Evolutionary conservation across 2,888 invertebrate species (phyloP).

Genomic region (Hypselothyrea guttata): DNA sequence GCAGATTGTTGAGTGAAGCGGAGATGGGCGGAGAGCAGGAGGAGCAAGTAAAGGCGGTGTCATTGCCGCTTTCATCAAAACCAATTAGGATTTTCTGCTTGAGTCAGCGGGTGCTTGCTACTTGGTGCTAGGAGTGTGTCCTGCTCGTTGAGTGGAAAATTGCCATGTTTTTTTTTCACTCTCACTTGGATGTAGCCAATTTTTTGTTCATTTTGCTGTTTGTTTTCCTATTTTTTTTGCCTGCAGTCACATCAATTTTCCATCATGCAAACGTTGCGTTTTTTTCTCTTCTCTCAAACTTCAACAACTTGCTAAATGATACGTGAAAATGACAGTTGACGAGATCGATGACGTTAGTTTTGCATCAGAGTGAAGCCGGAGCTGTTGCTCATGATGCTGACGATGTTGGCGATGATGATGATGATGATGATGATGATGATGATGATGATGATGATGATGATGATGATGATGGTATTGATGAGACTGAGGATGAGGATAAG

Average conservation of each 20-base stretch:
- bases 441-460: slow-evolving; percentile 22
- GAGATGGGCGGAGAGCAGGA: background rate
- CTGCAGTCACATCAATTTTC: slow-evolving; percentile 70
- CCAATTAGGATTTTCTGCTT: slow-evolving; percentile 80
- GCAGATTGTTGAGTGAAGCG: background rate
- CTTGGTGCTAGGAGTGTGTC: slow-evolving; percentile 8
- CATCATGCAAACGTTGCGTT: slow-evolving; percentile 62
- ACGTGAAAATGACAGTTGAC: slow-evolving; percentile 82
- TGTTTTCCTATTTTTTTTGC: slow-evolving; percentile 21
- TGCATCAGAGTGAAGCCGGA: slow-evolving; percentile 43
- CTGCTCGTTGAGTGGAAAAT: slow-evolving; percentile 67
- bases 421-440: slow-evolving; percentile 16
- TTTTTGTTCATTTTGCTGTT: slow-evolving; percentile 32
- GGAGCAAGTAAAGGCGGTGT: slow-evolving; percentile 35
- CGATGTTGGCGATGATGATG: slow-evolving; percentile 46
- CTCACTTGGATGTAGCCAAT: slow-evolving; percentile 30
- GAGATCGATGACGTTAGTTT: slow-evolving; percentile 82
- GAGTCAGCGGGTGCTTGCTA: slow-evolving; percentile 51
- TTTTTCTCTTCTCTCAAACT: slow-evolving; percentile 48
- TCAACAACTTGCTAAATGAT: slow-evolving; percentile 80
- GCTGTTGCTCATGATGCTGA: slow-evolving; percentile 18
- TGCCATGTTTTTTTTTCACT: slow-evolving; percentile 48
- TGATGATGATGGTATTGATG: slow-evolving; percentile 30
- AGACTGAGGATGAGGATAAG: slow-evolving; percentile 8
- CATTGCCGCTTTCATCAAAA: slow-evolving; percentile 80